phyloP scores from a whole-genome alignment of 2,888 invertebrate species.

The Oxycera nigricornis region DNA sequence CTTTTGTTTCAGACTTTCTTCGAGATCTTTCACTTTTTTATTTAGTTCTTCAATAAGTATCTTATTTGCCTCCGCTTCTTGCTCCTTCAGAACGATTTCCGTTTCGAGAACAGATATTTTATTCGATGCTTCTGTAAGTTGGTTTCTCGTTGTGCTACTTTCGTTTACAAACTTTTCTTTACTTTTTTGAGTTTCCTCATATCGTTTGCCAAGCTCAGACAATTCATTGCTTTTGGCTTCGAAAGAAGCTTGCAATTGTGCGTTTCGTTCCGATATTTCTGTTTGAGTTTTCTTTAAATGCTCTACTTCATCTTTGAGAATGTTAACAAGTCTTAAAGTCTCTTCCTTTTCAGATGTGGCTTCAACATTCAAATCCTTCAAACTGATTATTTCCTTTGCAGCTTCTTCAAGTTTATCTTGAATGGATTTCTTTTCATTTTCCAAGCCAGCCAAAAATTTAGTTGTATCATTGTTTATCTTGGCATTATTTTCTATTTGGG shows the following conservation, averaged over 20 bases:
- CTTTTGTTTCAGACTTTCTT: constrained; percentile 49
- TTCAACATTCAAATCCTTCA: constrained; percentile 1
- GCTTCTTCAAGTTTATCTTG: constrained; percentile 39
- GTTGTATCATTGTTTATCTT: constrained; percentile 40
- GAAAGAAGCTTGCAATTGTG: not conserved
- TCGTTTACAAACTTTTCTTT: constrained; percentile 4
- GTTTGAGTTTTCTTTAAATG: not conserved
- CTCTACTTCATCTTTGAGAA: constrained; percentile 48
- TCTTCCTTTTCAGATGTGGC: constrained; percentile 61
- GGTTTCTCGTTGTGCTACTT: not conserved
- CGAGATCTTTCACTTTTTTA: constrained; percentile 51
- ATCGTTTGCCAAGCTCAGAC: constrained; percentile 47
- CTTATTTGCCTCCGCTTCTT: constrained; percentile 23
- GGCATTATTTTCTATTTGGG: constrained; percentile 43
- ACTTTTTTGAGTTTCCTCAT: constrained; percentile 51
- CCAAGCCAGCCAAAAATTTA: not conserved
- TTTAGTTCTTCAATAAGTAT: constrained; percentile 51
- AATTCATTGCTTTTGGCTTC: constrained; percentile 11
- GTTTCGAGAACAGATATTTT: not conserved
- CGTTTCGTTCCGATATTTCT: not conserved
- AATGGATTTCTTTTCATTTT: constrained; percentile 39
- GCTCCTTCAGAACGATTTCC: constrained; percentile 18
- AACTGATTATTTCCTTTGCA: not conserved
- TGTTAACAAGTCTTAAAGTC: constrained; percentile 62
- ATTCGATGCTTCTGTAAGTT: not conserved